Conservation (phyloP, 2,797 vertebrate species). For the Malurus leucopterus region DNA sequence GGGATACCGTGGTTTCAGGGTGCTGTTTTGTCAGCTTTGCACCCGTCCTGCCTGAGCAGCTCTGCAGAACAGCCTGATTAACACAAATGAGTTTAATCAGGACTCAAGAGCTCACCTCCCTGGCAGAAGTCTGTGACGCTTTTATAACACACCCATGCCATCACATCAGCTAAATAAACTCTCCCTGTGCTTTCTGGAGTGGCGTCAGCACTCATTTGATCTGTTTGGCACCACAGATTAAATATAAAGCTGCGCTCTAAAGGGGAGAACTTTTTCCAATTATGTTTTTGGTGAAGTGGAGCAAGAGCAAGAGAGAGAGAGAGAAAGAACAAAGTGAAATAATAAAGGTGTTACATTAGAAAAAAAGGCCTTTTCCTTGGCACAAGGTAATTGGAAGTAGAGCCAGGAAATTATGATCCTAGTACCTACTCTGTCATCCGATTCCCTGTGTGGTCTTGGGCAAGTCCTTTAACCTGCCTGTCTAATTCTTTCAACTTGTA, state of each 20-base stretch:
- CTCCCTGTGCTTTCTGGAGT: neutral
- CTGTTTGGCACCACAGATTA: conserved; percentile 1
- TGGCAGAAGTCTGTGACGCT: neutral
- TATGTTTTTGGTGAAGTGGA: conserved; percentile 1
- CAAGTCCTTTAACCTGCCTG: conserved; percentile 44
- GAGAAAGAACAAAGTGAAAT: conserved; percentile 36
- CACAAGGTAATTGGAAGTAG: neutral
- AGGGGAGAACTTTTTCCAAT: neutral
- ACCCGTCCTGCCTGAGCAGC: neutral
- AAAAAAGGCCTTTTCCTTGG: conserved; percentile 38
- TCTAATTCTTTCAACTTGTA: conserved; percentile 38
- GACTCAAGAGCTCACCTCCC: neutral
- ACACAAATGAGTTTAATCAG: neutral
- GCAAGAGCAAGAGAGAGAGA: neutral
- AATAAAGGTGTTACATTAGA: conserved; percentile 19
- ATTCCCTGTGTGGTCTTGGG: conserved; percentile 51
- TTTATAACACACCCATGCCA: conserved; percentile 13
- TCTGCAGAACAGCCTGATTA: neutral
- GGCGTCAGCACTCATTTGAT: conserved; percentile 5
- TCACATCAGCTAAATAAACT: conserved; percentile 31
- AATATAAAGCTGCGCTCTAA: neutral
- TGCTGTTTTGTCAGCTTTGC: conserved; percentile 11
- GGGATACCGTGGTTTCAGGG: neutral
- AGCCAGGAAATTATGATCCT: conserved; percentile 57
- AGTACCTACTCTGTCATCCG: conserved; percentile 7